Evolutionary conservation across 2,113 vertebrate species (phyloP).

Genomic region (Mugil cephalus): DNA sequence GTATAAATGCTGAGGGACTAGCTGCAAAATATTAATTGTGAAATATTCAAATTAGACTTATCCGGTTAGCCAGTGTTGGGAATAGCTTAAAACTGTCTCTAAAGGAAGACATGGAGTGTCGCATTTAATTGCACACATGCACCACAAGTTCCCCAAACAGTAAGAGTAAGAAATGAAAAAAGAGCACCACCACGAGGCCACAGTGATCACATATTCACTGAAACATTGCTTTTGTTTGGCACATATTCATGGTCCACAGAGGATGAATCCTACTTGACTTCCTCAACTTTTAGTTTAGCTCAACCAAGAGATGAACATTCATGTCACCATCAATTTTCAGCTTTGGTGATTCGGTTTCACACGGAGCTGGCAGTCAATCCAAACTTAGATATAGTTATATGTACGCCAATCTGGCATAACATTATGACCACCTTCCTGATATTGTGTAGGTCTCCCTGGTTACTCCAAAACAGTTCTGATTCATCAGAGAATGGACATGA

Average conservation of each 20-base stretch:
- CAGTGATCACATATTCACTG: neutral
- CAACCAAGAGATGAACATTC: too few species aligned
- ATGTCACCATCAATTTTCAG: too few species aligned
- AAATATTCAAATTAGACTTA: constrained; percentile 19
- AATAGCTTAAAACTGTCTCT: too few species aligned
- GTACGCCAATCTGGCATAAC: too few species aligned
- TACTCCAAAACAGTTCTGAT: too few species aligned
- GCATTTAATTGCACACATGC: too few species aligned
- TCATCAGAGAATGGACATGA: too few species aligned
- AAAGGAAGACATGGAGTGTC: too few species aligned
- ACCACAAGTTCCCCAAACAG: neutral
- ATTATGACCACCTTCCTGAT: too few species aligned
- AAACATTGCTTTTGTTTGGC: neutral
- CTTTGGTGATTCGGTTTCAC: neutral
- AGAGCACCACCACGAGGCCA: neutral
- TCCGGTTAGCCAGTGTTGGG: neutral
- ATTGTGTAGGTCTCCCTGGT: too few species aligned
- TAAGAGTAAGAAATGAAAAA: neutral
- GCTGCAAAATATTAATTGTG: neutral
- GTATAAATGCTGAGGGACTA: constrained; percentile 9
- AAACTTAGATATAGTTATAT: too few species aligned
- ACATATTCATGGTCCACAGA: neutral
- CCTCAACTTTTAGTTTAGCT: neutral
- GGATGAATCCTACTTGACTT: neutral
- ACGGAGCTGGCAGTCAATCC: neutral